These are phyloP conservation scores for Hyperoplus lanceolatus DNA, from an alignment of 2,797 vertebrate species.

Conservation along the genomic window DNA sequence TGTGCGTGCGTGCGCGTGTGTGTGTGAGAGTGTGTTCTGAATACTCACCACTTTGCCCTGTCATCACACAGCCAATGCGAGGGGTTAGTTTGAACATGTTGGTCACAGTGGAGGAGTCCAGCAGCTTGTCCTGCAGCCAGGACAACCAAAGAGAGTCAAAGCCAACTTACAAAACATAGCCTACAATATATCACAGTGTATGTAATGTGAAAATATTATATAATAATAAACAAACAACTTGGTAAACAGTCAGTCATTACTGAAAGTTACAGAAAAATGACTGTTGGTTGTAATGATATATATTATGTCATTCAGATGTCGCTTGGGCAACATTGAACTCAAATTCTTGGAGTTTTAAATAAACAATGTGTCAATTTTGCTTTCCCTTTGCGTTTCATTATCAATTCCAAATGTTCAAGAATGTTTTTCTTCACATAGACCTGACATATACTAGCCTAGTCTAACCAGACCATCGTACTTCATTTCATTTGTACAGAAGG, in stretches of 20 bases:
- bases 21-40: neutral
- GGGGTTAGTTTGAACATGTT: constrained; percentile 86
- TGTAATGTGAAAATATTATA: neutral
- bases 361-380: neutral
- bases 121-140: constrained; percentile 83
- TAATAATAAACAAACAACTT: neutral
- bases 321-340: neutral
- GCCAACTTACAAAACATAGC: neutral
- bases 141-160: neutral
- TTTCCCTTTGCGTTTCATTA: neutral
- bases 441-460: too few relatives aligned
- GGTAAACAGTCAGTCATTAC: neutral
- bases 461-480: too few relatives aligned
- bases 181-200: neutral
- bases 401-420: neutral
- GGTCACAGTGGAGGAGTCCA: constrained; percentile 85
- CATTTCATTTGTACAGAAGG: too few relatives aligned
- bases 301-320: neutral
- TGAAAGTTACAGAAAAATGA: too few relatives aligned
- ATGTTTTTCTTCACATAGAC: too few relatives aligned
- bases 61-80: constrained; percentile 89
- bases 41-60: constrained; percentile 81
- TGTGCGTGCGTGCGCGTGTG: neutral
- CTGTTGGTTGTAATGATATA: neutral
- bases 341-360: neutral